Percentiles rank a stretch among this genome's conserved stretches.
Conservation (phyloP, 2,888 invertebrate species). For the Hypsopygia costalis region DNA sequence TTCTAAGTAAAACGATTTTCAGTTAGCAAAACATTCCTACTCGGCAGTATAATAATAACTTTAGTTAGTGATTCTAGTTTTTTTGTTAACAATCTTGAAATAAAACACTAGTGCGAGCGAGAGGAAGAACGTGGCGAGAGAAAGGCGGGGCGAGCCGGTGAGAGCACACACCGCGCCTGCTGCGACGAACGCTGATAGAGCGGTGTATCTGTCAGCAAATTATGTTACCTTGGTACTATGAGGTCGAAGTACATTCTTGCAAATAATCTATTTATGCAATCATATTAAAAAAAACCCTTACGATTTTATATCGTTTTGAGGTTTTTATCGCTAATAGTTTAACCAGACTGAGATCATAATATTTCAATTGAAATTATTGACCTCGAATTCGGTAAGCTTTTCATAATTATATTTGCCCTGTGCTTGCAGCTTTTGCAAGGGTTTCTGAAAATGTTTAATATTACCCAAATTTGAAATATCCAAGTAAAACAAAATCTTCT, state of each 20-base stretch:
- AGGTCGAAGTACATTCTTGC: neutral
- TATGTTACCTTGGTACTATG: constrained; percentile 10
- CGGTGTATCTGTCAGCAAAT: constrained; percentile 25
- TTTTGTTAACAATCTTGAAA: constrained; percentile 16
- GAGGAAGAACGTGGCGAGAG: constrained; percentile 57
- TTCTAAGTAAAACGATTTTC: too few relatives aligned
- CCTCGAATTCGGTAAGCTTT: too few relatives aligned
- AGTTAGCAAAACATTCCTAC: constrained; percentile 25
- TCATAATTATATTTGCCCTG: too few relatives aligned
- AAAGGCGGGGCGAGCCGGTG: constrained; percentile 60
- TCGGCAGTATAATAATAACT: constrained; percentile 28
- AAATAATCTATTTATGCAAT: neutral
- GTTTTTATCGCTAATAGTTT: too few relatives aligned
- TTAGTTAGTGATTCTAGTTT: constrained; percentile 18
- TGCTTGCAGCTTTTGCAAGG: too few relatives aligned
- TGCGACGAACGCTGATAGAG: constrained; percentile 48
- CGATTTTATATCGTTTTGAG: too few relatives aligned
- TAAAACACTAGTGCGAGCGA: constrained; percentile 49
- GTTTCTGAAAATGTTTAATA: too few relatives aligned
- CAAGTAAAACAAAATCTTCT: too few relatives aligned
- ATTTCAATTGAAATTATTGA: too few relatives aligned
- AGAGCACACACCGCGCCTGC: constrained; percentile 52
- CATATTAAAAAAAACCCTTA: too few relatives aligned
- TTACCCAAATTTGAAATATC: too few relatives aligned
- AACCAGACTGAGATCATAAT: too few relatives aligned